These are phyloP conservation scores for Drosophila tropicalis DNA, from an alignment of 1,140 invertebrate genomes.

Conservation along the genomic window DNA sequence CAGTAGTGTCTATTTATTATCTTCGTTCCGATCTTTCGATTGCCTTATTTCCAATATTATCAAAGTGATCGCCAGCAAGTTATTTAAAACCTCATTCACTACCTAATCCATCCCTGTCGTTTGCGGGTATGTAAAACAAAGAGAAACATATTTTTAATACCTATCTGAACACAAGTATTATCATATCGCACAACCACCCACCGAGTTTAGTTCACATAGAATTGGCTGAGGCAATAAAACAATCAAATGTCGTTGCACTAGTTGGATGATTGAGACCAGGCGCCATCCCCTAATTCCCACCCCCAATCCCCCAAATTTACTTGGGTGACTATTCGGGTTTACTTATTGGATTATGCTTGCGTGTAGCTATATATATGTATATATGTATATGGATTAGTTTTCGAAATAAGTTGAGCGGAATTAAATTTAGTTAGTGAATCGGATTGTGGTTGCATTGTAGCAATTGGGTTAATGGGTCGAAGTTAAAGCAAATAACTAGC, in stretches of 20 bases:
- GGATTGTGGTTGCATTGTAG: constrained; percentile 56
- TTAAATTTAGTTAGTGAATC: constrained; percentile 26
- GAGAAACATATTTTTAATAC: constrained; percentile 18
- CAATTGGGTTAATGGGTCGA: constrained; percentile 37
- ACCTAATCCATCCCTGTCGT: not conserved
- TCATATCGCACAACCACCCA: constrained; percentile 22
- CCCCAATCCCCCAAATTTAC: constrained; percentile 3
- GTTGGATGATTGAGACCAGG: constrained; percentile 14
- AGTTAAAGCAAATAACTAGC: not conserved
- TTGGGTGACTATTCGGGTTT: constrained; percentile 34
- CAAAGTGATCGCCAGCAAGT: no score
- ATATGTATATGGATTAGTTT: constrained; percentile 52
- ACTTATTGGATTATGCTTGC: constrained; percentile 77
- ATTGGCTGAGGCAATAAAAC: constrained; percentile 71
- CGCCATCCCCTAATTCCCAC: constrained; percentile 7
- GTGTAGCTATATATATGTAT: constrained; percentile 31
- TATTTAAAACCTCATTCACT: not conserved
- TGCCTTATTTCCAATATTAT: no score
- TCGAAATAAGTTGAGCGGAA: constrained; percentile 48
- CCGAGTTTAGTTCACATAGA: constrained; percentile 9
- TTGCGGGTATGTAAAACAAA: constrained; percentile 28
- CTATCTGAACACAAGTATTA: not conserved
- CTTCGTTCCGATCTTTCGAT: no score
- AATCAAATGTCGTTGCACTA: constrained; percentile 62
- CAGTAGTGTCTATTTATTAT: no score